Base-by-base conservation (phyloP, 2,113 vertebrate genomes). In the Leucosticte australis region DNA sequence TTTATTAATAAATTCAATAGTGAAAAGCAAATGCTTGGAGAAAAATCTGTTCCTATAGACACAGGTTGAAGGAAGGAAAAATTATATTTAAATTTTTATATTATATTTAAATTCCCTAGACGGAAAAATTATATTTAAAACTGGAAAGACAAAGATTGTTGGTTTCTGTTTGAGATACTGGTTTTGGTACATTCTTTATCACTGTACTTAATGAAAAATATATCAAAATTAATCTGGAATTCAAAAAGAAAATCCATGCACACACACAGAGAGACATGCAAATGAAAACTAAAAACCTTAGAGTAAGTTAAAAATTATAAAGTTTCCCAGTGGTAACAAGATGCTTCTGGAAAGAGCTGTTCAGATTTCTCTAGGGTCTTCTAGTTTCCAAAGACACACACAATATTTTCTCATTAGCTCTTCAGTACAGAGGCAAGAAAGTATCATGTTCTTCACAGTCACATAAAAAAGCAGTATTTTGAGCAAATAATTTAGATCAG, bases 321-420 rank as follows among this genome's bases (percentile, higher is more conserved):
- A 96, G 75, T 80, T 97, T 97, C 77, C 53, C 37, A 83, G 70
- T 87, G 83, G 82, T 96, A 98, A 98, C 68, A 57, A 97, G 96
- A 96, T 87, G 79, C 63, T 95, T 95, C 94, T 96, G 86, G 82
- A 97, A 97, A 95, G n/a, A 90, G 73, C 63, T 96, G 65, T 95
- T 97, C 82, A 92, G 90, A 97, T 97, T 97, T 97, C 97, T 97
- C 96, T 57, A 62, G 95, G 87, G 97, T 71, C 65, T 96, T 97
- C 81, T 94, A 89, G 92, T 96, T 97, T 96, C 88, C 95, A 95
- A 94, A 97, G 94, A 96, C 80, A 97, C 79, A 90, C 86, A 92
- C 88, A 97, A 95, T 97, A 98, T 98, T 98, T 98, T 97, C 96
- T 98, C 94, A 98, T 97, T 98, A 97, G 70, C 81, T 96, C 92